Evolutionary conservation across 2,888 invertebrate species (phyloP).

Genomic region (Galeruca laticollis): DNA sequence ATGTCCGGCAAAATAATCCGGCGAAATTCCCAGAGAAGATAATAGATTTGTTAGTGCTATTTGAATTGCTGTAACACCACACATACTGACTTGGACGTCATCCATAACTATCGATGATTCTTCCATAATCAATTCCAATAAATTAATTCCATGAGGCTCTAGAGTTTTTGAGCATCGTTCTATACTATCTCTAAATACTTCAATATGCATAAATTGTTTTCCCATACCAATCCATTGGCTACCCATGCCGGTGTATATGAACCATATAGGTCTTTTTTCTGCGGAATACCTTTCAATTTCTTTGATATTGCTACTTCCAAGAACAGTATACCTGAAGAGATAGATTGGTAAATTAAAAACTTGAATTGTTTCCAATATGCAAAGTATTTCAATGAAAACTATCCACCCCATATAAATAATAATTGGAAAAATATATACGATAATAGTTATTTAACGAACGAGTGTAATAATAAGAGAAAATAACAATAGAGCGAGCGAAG

Average conservation of each 20-base stretch:
- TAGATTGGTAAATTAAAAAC: neutral
- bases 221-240: slow-evolving; percentile 77
- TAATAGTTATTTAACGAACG: too few relatives aligned
- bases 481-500: too few relatives aligned
- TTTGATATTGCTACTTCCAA: slow-evolving; percentile 39
- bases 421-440: too few relatives aligned
- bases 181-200: slow-evolving; percentile 71
- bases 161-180: slow-evolving; percentile 67
- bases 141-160: slow-evolving; percentile 68
- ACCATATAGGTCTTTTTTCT: slow-evolving; percentile 70
- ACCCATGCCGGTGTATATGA: slow-evolving; percentile 78
- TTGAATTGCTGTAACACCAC: slow-evolving; percentile 70
- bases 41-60: slow-evolving; percentile 90
- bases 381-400: too few relatives aligned
- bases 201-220: slow-evolving; percentile 70
- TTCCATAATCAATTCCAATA: slow-evolving; percentile 67
- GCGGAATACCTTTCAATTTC: slow-evolving; percentile 28
- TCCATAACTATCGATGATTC: slow-evolving; percentile 63
- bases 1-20: slow-evolving; percentile 94
- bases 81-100: slow-evolving; percentile 70
- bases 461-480: too few relatives aligned
- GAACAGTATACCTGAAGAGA: slow-evolving; percentile 40
- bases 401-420: too few relatives aligned
- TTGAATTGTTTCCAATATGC: neutral
- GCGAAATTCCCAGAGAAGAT: slow-evolving; percentile 76